Conservation (phyloP, 37 sponge, comb jelly and placozoan species). For the Lycopodina hypogea region DNA sequence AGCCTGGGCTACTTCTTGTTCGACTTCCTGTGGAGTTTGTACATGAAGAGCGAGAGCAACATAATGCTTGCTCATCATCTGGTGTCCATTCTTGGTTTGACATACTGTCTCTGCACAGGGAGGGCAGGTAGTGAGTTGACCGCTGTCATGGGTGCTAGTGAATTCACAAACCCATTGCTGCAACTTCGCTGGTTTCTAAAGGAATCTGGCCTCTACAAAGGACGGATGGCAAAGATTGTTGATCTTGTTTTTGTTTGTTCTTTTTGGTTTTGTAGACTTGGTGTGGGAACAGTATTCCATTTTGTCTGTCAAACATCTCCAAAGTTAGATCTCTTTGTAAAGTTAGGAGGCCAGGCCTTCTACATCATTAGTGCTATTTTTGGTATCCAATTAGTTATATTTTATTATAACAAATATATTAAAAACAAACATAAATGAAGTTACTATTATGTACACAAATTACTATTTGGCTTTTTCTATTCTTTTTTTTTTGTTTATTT, state of each 20-base stretch:
- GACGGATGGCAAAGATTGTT: conserved; percentile 18
- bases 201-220: conserved; percentile 32
- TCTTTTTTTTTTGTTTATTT: not conserved
- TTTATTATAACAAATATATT: conserved; percentile 26
- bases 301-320: conserved; percentile 41
- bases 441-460: not conserved
- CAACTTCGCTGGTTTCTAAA: conserved; percentile 77
- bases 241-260: conserved; percentile 47
- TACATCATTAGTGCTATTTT: conserved; percentile 72
- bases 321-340: conserved; percentile 29
- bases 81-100: conserved; percentile 67
- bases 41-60: conserved; percentile 65
- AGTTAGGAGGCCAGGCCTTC: conserved; percentile 53
- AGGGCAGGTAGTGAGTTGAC: conserved; percentile 59
- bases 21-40: conserved; percentile 84
- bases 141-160: conserved; percentile 79
- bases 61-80: conserved; percentile 88
- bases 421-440: not conserved
- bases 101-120: conserved; percentile 39
- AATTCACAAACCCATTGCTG: conserved; percentile 82
- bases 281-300: conserved; percentile 50
- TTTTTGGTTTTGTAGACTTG: conserved; percentile 35
- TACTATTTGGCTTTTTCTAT: not conserved
- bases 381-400: conserved; percentile 45
- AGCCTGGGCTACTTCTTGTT: conserved; percentile 90